phyloP scores from a whole-genome alignment of 2,888 invertebrate species.

The Dugesia japonica region DNA sequence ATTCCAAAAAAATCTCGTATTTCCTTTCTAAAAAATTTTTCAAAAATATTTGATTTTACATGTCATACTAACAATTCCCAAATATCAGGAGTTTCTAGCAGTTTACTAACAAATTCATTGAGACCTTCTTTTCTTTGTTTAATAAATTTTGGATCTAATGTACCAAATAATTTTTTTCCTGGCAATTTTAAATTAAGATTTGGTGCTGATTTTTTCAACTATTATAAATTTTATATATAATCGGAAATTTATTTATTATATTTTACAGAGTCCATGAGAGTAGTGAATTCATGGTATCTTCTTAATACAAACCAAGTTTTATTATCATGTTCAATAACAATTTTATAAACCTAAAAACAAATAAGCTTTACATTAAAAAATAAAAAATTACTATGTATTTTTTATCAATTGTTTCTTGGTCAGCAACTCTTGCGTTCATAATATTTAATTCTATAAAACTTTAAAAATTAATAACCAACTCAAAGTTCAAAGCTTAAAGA shows the following conservation, averaged over 20 bases:
- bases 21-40: not conserved
- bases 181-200: conserved; percentile 9
- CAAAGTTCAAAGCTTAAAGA: too few relatives aligned
- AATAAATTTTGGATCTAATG: not conserved
- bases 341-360: not conserved
- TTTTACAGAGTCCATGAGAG: not conserved
- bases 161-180: not conserved
- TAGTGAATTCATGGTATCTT: conserved; percentile 1
- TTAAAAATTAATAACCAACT: too few relatives aligned
- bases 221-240: not conserved
- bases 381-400: not conserved
- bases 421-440: not conserved
- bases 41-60: not conserved
- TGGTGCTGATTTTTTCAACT: conserved; percentile 7
- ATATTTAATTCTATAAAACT: too few relatives aligned
- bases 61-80: not conserved
- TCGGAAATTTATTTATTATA: not conserved
- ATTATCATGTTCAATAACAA: not conserved
- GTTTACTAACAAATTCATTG: not conserved
- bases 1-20: not conserved
- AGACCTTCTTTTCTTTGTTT: not conserved
- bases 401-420: not conserved
- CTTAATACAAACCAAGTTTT: not conserved
- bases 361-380: not conserved
- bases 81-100: not conserved